Evolutionary conservation across 92 coral and sea anemone genomes (phyloP).

Genomic region (Epizoanthus stellaris): DNA sequence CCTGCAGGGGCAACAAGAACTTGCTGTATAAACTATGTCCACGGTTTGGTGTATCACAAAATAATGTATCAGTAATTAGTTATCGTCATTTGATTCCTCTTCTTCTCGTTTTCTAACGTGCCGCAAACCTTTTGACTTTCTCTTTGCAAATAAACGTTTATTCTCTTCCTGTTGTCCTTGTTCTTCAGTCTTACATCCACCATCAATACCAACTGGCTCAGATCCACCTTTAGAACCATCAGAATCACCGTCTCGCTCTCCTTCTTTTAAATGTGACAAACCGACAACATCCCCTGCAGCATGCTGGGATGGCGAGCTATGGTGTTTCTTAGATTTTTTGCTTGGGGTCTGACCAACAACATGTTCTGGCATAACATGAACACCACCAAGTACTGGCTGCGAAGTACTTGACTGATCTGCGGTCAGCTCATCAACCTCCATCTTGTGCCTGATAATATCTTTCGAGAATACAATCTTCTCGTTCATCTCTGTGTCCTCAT

Average conservation of each 20-base stretch:
- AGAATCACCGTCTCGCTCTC: slow-evolving; percentile 1
- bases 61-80: neutral
- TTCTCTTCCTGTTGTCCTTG: neutral
- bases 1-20: too few species aligned
- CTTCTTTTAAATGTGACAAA: slow-evolving; percentile 32
- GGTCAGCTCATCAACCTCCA: slow-evolving; percentile 33
- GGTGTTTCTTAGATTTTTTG: slow-evolving; percentile 35
- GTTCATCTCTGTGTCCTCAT: slow-evolving; percentile 10
- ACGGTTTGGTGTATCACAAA: too few species aligned
- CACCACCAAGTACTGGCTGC: slow-evolving; percentile 56
- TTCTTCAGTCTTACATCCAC: neutral
- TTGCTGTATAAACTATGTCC: too few species aligned
- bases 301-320: slow-evolving; percentile 9
- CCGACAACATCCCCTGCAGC: slow-evolving; percentile 11
- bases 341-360: slow-evolving; percentile 70
- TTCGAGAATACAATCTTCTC: slow-evolving; percentile 63
- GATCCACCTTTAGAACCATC: neutral
- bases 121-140: slow-evolving; percentile 10
- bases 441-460: slow-evolving; percentile 54
- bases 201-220: neutral
- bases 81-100: slow-evolving; percentile 1
- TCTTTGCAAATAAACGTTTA: neutral
- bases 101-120: slow-evolving; percentile 17
- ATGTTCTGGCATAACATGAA: slow-evolving; percentile 82
- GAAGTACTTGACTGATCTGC: neutral